Conservation (phyloP, 1,140 invertebrate genomes). For the Periplaneta americana region DNA sequence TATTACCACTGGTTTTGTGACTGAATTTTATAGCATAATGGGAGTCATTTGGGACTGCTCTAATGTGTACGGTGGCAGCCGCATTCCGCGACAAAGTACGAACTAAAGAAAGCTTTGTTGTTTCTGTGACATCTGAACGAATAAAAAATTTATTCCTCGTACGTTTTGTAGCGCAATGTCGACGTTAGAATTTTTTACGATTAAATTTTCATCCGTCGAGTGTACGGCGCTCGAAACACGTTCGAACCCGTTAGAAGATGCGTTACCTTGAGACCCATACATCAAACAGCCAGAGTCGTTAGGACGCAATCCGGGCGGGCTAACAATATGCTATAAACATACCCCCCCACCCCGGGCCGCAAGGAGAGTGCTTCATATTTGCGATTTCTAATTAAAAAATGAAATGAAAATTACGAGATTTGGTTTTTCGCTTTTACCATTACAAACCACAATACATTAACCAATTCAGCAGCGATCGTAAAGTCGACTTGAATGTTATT, state of each 20-base stretch:
- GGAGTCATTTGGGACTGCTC: background rate
- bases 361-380: background rate
- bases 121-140: background rate
- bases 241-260: background rate
- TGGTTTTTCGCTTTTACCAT: background rate
- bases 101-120: background rate
- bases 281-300: background rate
- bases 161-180: background rate
- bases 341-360: background rate
- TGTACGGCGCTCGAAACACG: background rate
- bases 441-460: background rate
- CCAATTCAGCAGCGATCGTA: background rate
- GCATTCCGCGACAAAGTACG: background rate
- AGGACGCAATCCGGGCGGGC: background rate
- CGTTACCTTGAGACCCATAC: background rate
- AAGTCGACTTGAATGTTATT: background rate
- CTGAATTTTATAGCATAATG: background rate
- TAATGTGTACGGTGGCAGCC: background rate
- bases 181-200: background rate
- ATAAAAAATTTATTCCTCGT: background rate
- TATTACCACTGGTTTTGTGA: background rate
- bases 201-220: background rate
- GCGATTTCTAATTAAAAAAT: background rate
- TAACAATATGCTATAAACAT: background rate
- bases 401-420: conserved; percentile 3